phyloP scores from a whole-genome alignment of 2,113 vertebrate species.

The Triplophysa rosa region DNA sequence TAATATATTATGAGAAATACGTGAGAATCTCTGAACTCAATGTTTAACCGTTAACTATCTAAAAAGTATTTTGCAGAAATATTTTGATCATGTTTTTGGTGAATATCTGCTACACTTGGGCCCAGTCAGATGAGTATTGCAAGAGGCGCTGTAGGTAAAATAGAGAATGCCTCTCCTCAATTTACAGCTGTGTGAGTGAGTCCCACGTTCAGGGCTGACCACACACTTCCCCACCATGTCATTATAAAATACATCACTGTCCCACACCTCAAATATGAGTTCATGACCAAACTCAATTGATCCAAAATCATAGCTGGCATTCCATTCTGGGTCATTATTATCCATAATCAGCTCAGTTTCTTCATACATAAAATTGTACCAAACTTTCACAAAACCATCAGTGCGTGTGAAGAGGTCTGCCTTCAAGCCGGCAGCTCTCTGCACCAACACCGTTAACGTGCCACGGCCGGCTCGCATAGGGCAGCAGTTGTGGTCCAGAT shows the following conservation, averaged over 20 bases:
- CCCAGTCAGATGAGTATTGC: constrained; percentile 72
- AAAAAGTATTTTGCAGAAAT: too few relatives aligned
- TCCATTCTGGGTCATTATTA: constrained; percentile 73
- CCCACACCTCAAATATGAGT: constrained; percentile 77
- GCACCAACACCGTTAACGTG: constrained; percentile 64
- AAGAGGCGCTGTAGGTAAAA: constrained; percentile 69
- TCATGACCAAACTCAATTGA: constrained; percentile 70
- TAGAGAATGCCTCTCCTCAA: constrained; percentile 71
- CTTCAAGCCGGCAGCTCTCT: constrained; percentile 65
- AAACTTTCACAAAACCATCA: constrained; percentile 75
- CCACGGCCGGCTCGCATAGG: constrained; percentile 68
- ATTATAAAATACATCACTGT: constrained; percentile 71
- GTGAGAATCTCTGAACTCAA: too few relatives aligned
- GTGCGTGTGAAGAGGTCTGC: constrained; percentile 72
- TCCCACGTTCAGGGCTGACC: constrained; percentile 68
- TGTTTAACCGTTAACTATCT: too few relatives aligned
- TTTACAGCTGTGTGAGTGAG: constrained; percentile 69
- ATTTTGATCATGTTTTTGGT: constrained; percentile 52
- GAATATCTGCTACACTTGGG: constrained; percentile 72
- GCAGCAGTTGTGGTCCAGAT: constrained; percentile 76
- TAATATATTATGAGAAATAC: too few relatives aligned
- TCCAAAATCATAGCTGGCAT: constrained; percentile 66
- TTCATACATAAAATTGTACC: constrained; percentile 68
- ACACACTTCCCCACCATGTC: constrained; percentile 68
- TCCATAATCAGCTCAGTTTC: constrained; percentile 69